Evolutionary conservation across 2,888 invertebrate species (phyloP).

Genomic region (Agrypnus murinus): DNA sequence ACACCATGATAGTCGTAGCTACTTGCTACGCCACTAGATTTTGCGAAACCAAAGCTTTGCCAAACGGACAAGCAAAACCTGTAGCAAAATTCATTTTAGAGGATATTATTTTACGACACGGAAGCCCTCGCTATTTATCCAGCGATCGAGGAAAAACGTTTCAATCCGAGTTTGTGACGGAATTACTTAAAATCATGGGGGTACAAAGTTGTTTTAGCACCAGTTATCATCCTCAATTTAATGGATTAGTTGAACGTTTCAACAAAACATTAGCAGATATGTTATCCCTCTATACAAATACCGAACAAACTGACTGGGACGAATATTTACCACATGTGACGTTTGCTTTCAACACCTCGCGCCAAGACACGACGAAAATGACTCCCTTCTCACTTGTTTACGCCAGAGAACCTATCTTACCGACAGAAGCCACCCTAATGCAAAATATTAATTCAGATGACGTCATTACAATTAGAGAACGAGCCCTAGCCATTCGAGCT

Average conservation of each 20-base stretch:
- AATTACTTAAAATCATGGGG: slow-evolving; percentile 55
- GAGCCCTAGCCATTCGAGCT: background rate
- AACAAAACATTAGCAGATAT: slow-evolving; percentile 55
- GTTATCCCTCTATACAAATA: slow-evolving; percentile 25
- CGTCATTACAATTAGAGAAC: background rate
- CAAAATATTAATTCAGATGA: background rate
- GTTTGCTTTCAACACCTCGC: slow-evolving; percentile 56
- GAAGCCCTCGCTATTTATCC: slow-evolving; percentile 4
- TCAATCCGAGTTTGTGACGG: slow-evolving; percentile 52
- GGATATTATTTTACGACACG: slow-evolving; percentile 35
- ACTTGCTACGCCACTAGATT: slow-evolving; percentile 59
- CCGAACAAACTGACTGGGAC: slow-evolving; percentile 17
- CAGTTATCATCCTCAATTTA: slow-evolving; percentile 28
- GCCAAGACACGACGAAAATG: slow-evolving; percentile 54
- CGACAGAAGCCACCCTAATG: slow-evolving; percentile 44
- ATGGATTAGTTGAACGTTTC: slow-evolving; percentile 55
- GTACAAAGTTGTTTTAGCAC: slow-evolving; percentile 34
- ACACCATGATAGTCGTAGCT: slow-evolving; percentile 49
- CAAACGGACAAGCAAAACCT: slow-evolving; percentile 47
- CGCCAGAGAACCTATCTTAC: slow-evolving; percentile 52
- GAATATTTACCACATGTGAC: slow-evolving; percentile 44
- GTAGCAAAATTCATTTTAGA: slow-evolving; percentile 26
- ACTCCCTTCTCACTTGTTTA: slow-evolving; percentile 54
- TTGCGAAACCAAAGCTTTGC: slow-evolving; percentile 14
- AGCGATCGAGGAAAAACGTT: slow-evolving; percentile 45